Evolutionary conservation across 1,140 invertebrate genomes (phyloP), one percentile per base, ranked within the genome.

Genomic region (Eriosoma lanigerum): DNA sequence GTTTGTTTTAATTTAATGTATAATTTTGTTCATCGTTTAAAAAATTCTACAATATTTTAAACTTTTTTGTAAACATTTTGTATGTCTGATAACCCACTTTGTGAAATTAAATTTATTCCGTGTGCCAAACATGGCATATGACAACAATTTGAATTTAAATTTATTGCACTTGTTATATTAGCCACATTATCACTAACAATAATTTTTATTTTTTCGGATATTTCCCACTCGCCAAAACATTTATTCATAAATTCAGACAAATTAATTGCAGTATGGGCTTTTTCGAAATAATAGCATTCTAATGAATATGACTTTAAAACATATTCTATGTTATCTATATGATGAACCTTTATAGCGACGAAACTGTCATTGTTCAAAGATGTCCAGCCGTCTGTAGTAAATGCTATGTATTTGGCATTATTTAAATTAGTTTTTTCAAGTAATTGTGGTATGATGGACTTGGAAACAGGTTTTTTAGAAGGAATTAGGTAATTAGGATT

Each of bases 221-320:
- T 73, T 26, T 73, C 50, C 46, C 70, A 73, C 46, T 54, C 24
- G 6, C 26, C 21, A 48, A 73, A 73, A 54, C 46, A 73, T 29
- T 26, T 50, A 32, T 38, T 73, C 29, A 73, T 52, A 73, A 73
- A 73, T 68, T 68, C 32, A 21, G 32, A 68, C 21, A 68, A 46
- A 66, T 66, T 32, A 44, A 10, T 44, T 66, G 62, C 29, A 44
- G 64, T 44, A 46, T 68, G 38, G 19, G 32, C 17, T 68, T 68
- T 17, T 68, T 68, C 64, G 4, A 68, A 68, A 46, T 46, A n/a
- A 68, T n/a, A 68, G n/a, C 64, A 68, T 15, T 19, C 64, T 12
- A 68, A 44, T 46, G 44, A 68, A 66, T 44, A 66, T n/a, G 64
- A 66, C 12, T 66, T 66, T 66, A 66, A 66, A 66, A 66, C 64